phyloP scores from a whole-genome alignment of 1,140 invertebrate genomes.

The Formica exsecta region DNA sequence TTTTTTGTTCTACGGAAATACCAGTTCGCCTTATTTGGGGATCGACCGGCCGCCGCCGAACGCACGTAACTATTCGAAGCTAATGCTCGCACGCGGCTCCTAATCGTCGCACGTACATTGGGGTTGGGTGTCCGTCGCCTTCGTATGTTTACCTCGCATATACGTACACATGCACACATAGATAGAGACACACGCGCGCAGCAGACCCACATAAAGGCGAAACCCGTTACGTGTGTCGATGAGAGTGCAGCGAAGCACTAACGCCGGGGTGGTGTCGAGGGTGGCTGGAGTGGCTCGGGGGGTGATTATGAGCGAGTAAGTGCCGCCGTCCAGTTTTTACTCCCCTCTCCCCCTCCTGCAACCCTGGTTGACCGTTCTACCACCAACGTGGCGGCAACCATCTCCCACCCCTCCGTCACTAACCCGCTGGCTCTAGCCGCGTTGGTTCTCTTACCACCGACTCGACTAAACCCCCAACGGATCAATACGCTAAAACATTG shows the following conservation, averaged over 20 bases:
- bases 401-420: slow-evolving; percentile 75
- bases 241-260: slow-evolving; percentile 77
- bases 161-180: not conserved
- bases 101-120: slow-evolving; percentile 54
- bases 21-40: slow-evolving; percentile 11
- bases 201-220: slow-evolving; percentile 17
- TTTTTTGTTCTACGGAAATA: not conserved
- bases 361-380: slow-evolving; percentile 59
- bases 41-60: slow-evolving; percentile 37
- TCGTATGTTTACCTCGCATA: slow-evolving; percentile 31
- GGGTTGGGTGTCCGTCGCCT: slow-evolving; percentile 31
- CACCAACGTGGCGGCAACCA: slow-evolving; percentile 63
- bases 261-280: slow-evolving; percentile 61
- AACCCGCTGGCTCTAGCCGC: slow-evolving; percentile 64
- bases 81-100: slow-evolving; percentile 59
- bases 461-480: slow-evolving; percentile 83
- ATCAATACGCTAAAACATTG: slow-evolving; percentile 87
- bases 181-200: not conserved
- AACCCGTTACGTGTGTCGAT: slow-evolving; percentile 46
- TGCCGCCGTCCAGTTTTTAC: slow-evolving; percentile 85
- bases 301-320: slow-evolving; percentile 85
- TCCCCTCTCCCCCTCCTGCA: slow-evolving; percentile 70
- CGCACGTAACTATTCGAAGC: slow-evolving; percentile 44
- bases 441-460: slow-evolving; percentile 65
- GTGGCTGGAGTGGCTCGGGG: slow-evolving; percentile 75